Evolutionary conservation across 2,797 vertebrate genomes (phyloP).

Genomic region (Paramormyrops hopkinsi): DNA sequence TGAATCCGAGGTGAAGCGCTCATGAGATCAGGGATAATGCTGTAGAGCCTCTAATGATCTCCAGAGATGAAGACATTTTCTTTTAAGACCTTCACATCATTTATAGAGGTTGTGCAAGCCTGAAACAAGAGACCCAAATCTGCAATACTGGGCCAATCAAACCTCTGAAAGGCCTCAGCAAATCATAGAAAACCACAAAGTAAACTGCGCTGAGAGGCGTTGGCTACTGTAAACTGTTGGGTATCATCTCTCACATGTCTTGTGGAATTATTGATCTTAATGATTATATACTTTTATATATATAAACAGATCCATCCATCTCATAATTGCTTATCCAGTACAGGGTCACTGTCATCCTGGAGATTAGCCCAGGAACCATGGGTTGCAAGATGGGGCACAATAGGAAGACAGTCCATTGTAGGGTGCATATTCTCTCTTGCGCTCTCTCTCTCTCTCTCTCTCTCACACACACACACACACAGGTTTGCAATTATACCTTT

Average conservation of each 20-base stretch:
- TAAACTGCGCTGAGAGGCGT: not conserved
- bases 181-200: not conserved
- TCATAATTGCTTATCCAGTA: not conserved
- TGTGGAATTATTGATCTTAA: not conserved
- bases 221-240: not conserved
- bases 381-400: not conserved
- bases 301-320: not conserved
- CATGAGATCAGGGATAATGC: not conserved
- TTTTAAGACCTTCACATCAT: not conserved
- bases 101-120: not conserved
- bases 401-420: not conserved
- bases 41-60: constrained; percentile 1
- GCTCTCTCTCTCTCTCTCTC: not conserved
- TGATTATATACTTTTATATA: not conserved
- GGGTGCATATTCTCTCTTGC: not conserved
- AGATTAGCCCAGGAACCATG: not conserved
- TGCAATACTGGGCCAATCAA: not conserved
- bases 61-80: not conserved
- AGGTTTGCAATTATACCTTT: not conserved
- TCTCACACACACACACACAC: not conserved
- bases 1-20: not conserved
- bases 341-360: not conserved
- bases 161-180: not conserved
- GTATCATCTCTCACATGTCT: not conserved
- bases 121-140: not conserved